These are phyloP conservation scores for Melolontha melolontha DNA, from an alignment of 2,888 invertebrate genomes.

Conservation along the genomic window DNA sequence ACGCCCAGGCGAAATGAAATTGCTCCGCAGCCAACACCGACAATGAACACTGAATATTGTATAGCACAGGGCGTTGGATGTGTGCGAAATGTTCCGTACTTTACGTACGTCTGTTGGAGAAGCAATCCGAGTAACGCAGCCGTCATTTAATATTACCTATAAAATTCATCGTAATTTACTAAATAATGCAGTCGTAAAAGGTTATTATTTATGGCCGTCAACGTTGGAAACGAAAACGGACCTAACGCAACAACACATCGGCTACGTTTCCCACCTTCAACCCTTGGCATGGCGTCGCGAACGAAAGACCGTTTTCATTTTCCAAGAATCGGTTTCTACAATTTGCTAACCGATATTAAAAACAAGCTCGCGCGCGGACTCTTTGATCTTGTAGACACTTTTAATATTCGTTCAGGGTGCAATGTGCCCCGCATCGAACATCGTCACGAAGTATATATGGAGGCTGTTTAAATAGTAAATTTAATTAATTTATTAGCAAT, in stretches of 20 bases:
- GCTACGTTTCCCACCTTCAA: slow-evolving; percentile 10
- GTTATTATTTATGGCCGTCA: slow-evolving; percentile 42
- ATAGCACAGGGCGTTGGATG: slow-evolving; percentile 3
- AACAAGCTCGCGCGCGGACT: slow-evolving; percentile 45
- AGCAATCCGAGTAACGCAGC: slow-evolving; percentile 20
- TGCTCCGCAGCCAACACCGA: not conserved
- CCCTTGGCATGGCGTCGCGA: not conserved
- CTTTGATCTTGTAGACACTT: slow-evolving; percentile 50
- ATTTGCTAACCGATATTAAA: slow-evolving; percentile 50
- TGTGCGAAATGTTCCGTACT: not conserved
- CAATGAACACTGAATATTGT: not conserved
- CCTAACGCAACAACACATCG: slow-evolving; percentile 4
- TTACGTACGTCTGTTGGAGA: not conserved
- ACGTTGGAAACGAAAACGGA: slow-evolving; percentile 25
- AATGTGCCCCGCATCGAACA: slow-evolving; percentile 41
- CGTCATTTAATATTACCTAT: slow-evolving; percentile 38
- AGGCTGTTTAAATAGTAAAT: slow-evolving; percentile 2
- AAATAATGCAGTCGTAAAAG: slow-evolving; percentile 42
- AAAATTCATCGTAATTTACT: slow-evolving; percentile 43
- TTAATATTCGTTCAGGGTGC: slow-evolving; percentile 50
- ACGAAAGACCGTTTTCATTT: slow-evolving; percentile 32
- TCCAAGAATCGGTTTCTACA: slow-evolving; percentile 46
- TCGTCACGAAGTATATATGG: not conserved
- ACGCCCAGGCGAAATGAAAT: slow-evolving; percentile 10
- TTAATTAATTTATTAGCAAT: too few species aligned